Evolutionary conservation across 2,113 vertebrate species (phyloP).

Genomic region (Nothoprocta pentlandii): DNA sequence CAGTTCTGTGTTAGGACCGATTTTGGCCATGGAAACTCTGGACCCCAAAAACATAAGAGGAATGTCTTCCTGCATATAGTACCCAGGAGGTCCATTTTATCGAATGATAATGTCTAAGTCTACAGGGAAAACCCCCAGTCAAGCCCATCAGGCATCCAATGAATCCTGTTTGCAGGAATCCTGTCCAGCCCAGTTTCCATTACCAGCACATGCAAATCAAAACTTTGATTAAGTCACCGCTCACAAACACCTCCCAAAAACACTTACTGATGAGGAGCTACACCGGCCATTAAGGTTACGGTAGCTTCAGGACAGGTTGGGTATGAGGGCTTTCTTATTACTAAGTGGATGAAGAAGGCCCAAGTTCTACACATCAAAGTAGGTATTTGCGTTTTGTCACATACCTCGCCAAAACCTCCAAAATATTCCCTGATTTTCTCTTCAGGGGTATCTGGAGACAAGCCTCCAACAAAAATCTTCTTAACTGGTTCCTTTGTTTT

Average conservation of each 20-base stretch:
- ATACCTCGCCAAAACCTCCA: conserved; percentile 94
- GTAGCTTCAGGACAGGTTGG: not conserved
- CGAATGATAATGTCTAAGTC: not conserved
- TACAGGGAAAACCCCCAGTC: not conserved
- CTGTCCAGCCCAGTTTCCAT: not conserved
- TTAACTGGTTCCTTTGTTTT: conserved; percentile 98
- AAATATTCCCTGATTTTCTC: conserved; percentile 99
- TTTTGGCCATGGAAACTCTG: not conserved
- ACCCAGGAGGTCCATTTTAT: accelerated
- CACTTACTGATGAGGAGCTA: not conserved
- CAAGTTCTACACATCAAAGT: not conserved
- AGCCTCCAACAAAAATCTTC: conserved; percentile 98
- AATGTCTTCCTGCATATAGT: not conserved
- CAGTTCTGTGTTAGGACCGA: not conserved
- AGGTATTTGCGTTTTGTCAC: conserved; percentile 6
- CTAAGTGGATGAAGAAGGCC: not conserved
- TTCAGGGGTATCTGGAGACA: conserved; percentile 97
- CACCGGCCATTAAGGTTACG: not conserved
- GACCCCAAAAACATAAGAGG: not conserved
- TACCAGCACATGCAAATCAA: not conserved
- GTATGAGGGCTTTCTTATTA: not conserved
- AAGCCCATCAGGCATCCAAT: not conserved
- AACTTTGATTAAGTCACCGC: not conserved
- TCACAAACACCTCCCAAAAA: not conserved
- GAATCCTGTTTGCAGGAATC: not conserved